Percentiles rank a stretch among this genome's conserved stretches.
Conservation (phyloP, 2,797 vertebrate genomes). For the Chaetophractus vellerosus region DNA sequence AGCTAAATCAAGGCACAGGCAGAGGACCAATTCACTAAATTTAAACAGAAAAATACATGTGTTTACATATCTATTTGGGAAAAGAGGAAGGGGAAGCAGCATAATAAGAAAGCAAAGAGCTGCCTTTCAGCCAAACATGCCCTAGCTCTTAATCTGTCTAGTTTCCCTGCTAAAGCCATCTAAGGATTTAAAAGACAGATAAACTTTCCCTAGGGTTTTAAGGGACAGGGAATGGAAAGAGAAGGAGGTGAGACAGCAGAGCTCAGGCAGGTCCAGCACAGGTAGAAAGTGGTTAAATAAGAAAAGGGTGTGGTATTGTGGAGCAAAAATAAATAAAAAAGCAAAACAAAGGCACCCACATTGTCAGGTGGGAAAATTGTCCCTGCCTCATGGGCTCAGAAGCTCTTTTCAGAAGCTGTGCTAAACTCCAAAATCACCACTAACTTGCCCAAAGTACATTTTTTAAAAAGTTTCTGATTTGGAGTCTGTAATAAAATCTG, state of each 20-base stretch:
- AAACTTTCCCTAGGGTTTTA: neutral
- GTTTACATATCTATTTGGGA: constrained; percentile 81
- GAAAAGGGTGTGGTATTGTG: neutral
- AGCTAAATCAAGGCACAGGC: constrained; percentile 78
- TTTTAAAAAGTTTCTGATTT: neutral
- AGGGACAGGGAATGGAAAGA: neutral
- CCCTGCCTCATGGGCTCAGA: neutral
- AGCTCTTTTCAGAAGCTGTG: neutral
- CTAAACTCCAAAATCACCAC: neutral
- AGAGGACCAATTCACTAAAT: constrained; percentile 71
- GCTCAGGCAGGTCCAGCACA: neutral
- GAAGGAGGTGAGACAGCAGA: neutral
- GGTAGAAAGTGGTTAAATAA: constrained; percentile 26
- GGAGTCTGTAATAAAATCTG: neutral
- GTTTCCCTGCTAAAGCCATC: neutral
- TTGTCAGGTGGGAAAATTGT: neutral
- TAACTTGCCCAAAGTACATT: neutral
- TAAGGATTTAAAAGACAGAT: constrained; percentile 25
- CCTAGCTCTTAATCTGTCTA: constrained; percentile 35
- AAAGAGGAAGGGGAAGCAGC: constrained; percentile 86
- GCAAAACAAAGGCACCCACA: neutral
- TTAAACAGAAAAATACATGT: constrained; percentile 80
- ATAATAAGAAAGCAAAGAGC: constrained; percentile 65
- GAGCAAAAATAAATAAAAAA: neutral
- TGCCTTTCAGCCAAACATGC: constrained; percentile 59